A percentile compares a stretch with the other conserved stretches of the same genome.
Conservation (phyloP, 2,113 vertebrate genomes). For the Pluvialis apricaria region DNA sequence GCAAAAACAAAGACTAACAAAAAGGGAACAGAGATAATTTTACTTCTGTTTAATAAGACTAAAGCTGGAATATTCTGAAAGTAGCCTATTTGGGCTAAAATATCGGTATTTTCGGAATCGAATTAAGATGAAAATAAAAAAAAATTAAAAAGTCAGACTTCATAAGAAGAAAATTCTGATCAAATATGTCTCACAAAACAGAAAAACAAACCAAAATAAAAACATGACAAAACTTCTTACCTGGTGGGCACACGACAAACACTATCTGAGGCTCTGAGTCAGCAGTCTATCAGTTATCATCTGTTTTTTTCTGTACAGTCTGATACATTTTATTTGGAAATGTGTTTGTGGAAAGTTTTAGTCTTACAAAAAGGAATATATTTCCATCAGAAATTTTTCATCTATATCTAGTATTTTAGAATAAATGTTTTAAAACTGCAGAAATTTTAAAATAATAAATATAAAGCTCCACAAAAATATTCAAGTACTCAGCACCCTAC, state of each 20-base stretch:
- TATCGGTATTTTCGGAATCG: neutral
- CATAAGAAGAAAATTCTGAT: neutral
- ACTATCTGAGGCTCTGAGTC: neutral
- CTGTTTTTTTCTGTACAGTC: neutral
- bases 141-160: neutral
- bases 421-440: neutral
- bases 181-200: neutral
- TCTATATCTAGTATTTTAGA: neutral
- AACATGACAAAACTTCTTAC: neutral
- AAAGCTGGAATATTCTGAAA: neutral
- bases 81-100: neutral
- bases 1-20: neutral
- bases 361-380: neutral
- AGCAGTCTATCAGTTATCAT: neutral
- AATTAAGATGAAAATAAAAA: neutral
- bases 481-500: neutral
- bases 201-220: neutral
- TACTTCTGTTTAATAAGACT: neutral
- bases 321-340: neutral
- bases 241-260: neutral
- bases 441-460: neutral
- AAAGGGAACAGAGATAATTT: neutral
- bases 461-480: neutral
- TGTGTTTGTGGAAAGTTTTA: neutral
- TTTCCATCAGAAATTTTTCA: neutral